A percentile compares a stretch with the other conserved stretches of the same genome.
phyloP scores from a whole-genome alignment of 2,888 invertebrate genomes.

The Polyploca ridens region DNA sequence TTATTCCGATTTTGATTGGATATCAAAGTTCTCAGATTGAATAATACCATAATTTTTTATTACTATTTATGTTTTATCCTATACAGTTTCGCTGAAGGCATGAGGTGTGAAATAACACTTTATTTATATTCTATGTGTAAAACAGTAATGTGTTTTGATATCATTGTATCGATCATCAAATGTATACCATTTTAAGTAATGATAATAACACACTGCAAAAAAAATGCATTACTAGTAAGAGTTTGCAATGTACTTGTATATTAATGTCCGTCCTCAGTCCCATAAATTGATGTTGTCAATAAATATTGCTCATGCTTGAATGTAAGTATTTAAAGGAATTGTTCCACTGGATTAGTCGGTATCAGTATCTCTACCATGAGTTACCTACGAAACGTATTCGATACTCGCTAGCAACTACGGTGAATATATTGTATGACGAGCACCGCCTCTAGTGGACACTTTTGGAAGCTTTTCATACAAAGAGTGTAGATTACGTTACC shows the following conservation, averaged over 20 bases:
- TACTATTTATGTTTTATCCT: background rate
- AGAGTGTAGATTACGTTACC: no score
- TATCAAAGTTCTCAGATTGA: background rate
- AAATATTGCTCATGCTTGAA: constrained; percentile 5
- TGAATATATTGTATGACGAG: no score
- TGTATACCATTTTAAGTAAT: no score
- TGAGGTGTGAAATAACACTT: background rate
- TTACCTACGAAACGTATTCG: no score
- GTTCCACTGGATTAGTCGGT: background rate
- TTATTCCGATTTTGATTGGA: no score
- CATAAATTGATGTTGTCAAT: background rate
- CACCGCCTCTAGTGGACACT: no score
- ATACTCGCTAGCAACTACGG: no score
- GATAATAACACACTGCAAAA: background rate
- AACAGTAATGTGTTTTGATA: background rate
- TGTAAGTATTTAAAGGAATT: background rate
- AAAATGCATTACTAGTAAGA: background rate
- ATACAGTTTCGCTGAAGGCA: background rate
- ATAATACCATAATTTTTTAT: background rate
- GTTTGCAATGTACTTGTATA: background rate
- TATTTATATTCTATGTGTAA: no score
- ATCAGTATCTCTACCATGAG: no score
- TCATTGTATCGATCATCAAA: background rate
- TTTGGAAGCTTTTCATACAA: no score
- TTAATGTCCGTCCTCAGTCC: background rate